These are phyloP conservation scores for Eulithis prunata DNA, from an alignment of 2,888 invertebrate genomes.

Conservation along the genomic window DNA sequence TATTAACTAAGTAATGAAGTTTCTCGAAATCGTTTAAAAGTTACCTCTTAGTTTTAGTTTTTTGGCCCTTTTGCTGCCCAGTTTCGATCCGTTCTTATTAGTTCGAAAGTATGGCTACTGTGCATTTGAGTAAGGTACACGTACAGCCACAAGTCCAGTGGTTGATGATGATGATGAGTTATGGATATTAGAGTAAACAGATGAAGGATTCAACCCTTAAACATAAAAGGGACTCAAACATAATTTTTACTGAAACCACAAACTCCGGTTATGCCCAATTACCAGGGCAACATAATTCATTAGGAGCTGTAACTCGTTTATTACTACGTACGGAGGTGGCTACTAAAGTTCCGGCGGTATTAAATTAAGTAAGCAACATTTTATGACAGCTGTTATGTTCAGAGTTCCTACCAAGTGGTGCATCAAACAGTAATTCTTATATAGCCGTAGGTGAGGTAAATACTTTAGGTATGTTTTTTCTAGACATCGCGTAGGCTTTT, in stretches of 20 bases:
- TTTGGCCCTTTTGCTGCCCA: neutral
- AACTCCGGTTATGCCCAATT: conserved; percentile 19
- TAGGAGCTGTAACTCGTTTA: conserved; percentile 35
- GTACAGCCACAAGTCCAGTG: too few relatives aligned
- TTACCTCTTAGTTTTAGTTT: neutral
- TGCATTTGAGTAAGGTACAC: too few relatives aligned
- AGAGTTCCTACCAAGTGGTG: neutral
- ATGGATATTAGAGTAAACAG: neutral
- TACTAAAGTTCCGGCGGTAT: conserved; percentile 35
- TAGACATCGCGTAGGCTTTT: neutral
- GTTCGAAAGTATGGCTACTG: too few relatives aligned
- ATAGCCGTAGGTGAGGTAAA: neutral
- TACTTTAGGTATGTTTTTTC: neutral
- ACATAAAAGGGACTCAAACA: conserved; percentile 1
- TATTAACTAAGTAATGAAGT: conserved; percentile 16
- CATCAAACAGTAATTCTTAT: neutral
- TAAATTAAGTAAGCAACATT: conserved; percentile 10
- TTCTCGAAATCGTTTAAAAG: neutral
- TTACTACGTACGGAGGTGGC: conserved; percentile 25
- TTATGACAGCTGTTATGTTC: conserved; percentile 14
- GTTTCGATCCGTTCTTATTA: neutral
- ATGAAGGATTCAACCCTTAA: conserved; percentile 1
- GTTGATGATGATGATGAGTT: too few relatives aligned
- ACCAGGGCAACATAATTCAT: conserved; percentile 41
- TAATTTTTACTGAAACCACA: conserved; percentile 16